Evolutionary conservation across 2,888 invertebrate genomes (phyloP).

Genomic region (Drosophila helvetica): DNA sequence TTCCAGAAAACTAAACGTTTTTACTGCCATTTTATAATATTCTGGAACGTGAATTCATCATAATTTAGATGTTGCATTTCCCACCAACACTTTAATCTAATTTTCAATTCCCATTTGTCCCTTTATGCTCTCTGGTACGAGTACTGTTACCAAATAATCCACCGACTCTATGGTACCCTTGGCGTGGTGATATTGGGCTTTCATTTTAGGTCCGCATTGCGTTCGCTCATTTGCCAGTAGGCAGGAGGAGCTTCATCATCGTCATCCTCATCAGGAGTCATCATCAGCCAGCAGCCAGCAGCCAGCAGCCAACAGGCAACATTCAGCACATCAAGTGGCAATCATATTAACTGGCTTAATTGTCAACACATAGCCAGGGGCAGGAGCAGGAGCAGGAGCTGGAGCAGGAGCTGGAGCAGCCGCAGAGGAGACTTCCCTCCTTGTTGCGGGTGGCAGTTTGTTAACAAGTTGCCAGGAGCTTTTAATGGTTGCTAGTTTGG

Average conservation of each 20-base stretch:
- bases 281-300: conserved; percentile 39
- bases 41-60: too few species aligned
- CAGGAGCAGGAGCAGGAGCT: conserved; percentile 4
- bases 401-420: too few species aligned
- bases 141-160: conserved; percentile 8
- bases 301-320: conserved; percentile 12
- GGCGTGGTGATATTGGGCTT: conserved; percentile 29
- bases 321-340: conserved; percentile 73
- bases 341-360: conserved; percentile 76
- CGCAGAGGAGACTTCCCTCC: conserved; percentile 4
- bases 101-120: not conserved
- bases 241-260: conserved; percentile 25
- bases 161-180: conserved; percentile 15
- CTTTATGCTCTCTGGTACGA: not conserved
- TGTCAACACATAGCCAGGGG: conserved; percentile 64
- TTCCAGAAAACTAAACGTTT: too few species aligned
- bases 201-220: conserved; percentile 62
- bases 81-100: not conserved
- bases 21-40: too few species aligned
- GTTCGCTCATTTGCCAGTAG: conserved; percentile 55
- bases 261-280: conserved; percentile 34
- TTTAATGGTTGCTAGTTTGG: conserved; percentile 49
- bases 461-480: conserved; percentile 68
- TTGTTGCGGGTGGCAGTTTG: conserved; percentile 69
- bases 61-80: too few species aligned